Base-by-base conservation (phyloP, 2,888 invertebrate genomes). In the Herminia tarsipennalis region DNA sequence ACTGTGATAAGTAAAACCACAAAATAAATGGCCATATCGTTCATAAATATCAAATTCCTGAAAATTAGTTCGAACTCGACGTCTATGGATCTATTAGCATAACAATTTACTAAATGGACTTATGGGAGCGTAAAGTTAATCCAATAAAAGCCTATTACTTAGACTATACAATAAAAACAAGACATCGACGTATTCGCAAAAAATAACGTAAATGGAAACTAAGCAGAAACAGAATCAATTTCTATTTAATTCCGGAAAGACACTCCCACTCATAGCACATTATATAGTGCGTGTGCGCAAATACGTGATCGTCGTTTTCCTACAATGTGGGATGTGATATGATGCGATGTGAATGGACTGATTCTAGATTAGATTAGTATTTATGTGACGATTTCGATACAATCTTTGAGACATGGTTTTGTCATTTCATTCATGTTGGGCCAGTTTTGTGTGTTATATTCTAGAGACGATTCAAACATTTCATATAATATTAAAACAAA, bases 221-320 rank as follows among this genome's bases (percentile, higher is more conserved):
- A 14, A 50, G 22, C 27, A 32, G 41, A 52, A 54, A 60, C 52
- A 46, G 47, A 74, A 69, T 70, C 75, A 66, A 75, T 74, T 76
- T 59, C 57, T 47, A 65, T 65, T 63, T 62, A 63, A 75, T 70
- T 64, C 71, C 66, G 73, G 76, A 73, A 74, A 48, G 27, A 2
- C 39, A 42, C 43, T 42, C 41, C 50, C 37, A 48, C 36, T 17
- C 8, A 8, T 5, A 6, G 12, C 2, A 33, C 13, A 22, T 33
- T 20, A 25, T 39, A 12, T n/a, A 22, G 18, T 32, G 32, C 32
- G 38, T 38, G 33, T 14, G 18, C 17, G 17, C 14, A 28, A 28
- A 27, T 50, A 49, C 55, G 61, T 61, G 65, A 43, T 53, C 40
- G 45, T 49, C 34, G 12, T 18, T 41, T 33, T 5, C 35, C 48